Base-by-base conservation (phyloP, 2,797 vertebrate species). In the Rhyacichthys aspro region DNA sequence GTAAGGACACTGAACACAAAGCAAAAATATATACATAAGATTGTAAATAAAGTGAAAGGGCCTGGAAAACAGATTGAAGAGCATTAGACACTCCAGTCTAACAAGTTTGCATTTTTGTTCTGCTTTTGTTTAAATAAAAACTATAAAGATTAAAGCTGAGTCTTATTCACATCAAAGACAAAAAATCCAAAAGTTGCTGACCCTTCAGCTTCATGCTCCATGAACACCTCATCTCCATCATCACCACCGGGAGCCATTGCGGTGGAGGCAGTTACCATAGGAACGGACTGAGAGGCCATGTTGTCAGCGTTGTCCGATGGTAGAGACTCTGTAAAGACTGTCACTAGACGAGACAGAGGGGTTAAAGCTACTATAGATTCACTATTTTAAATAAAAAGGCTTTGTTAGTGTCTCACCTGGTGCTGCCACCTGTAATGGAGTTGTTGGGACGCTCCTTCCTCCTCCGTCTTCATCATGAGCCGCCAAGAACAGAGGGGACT, bases 391-490 rank as follows among this genome's bases (percentile, higher is more conserved):
- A 41, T 41, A 12, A 12, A 41, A 41, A 41, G 43, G 15, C 17
- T 44, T 44, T 11, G 43, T 17, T 43, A 6, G 47, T 11, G 14
- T 60, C 46, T 69, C 70, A 98, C 97, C 97, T 66, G 97, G 97
- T 59, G 97, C 96, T 63, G 97, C 95, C 34, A 97, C 94, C 73
- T 99, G 97, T 14, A 99, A 71, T 0, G 97, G 97, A 1, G 97
- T 99, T 15, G 97, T 99, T 44, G 97, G 97, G 58, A 99, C 97
- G 1, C 97, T 99, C 15, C 97, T 91, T 18, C 97, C 97, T 64
- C 97, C 97, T 0, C 96, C 96, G 12, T 98, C 97, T 65, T 99
- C 97, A 84, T 99, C 97, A 0, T 98, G 95, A 75, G 93, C 84
- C 53, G 96, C 94, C 63, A 99, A 92, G 83, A 97, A 99, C 0